Evolutionary conservation across 1,140 invertebrate species (phyloP), one percentile per base, ranked within the genome.

Genomic region (Choristoneura fumiferana): DNA sequence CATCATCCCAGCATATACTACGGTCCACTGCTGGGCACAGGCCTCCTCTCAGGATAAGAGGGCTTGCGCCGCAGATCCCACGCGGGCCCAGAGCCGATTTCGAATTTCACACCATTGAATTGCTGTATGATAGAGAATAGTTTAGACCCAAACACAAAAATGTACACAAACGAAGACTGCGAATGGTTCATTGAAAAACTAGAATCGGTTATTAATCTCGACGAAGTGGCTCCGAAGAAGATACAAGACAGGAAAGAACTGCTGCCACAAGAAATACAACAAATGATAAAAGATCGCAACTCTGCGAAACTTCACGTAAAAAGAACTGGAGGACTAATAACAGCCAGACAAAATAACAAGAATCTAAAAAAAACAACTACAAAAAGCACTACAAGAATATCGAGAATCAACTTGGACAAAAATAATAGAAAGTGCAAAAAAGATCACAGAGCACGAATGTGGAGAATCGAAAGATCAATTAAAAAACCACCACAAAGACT

Each of bases 401-500:
- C 3, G 43, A 36, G 13, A 6, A 37, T 37, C 35, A 33, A 36
- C 35, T 35, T 52, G 10, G 45, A 17, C 1, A 18, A 18, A 49
- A 37, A 18, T 35, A 17, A 18, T 49, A 8, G 5, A 35, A 29
- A 22, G 4, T 8, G 4, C 49, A 18, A 36, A 22, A 14, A 17
- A 58, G 57, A 58, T 29, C 36, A 45, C 4, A 35, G 43, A 37
- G 6, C 29, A n/a, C 2, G 37, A 8, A 58, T 58, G 57, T 58
- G 57, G 57, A 18, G 13, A 12, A 52, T 52, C 33, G 40, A 58
- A 36, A 17, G 34, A 35, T 18, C 12, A 8, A 8, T 52, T 1
- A 58, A 58, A 33, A 36, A 34, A 22, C 57, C 57, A 0, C 49
- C 35, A 13, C 17, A 37, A 6, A 49, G 52, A 58, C 57, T 58